These are phyloP conservation scores for Meloe dianella DNA, from an alignment of 2,888 invertebrate species.

Conservation along the genomic window DNA sequence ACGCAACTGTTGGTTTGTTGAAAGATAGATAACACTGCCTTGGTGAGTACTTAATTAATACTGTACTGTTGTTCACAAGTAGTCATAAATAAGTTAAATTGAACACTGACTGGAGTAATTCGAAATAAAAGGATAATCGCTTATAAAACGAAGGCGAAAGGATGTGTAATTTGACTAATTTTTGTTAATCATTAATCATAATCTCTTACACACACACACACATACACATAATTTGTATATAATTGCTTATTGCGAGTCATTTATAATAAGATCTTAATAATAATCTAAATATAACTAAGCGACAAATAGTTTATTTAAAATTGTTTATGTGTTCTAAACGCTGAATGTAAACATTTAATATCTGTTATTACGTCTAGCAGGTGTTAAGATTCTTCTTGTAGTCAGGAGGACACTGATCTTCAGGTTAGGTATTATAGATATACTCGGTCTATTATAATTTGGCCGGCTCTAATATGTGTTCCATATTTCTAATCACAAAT, in stretches of 20 bases:
- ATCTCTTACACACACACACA: background rate
- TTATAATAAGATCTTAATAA: background rate
- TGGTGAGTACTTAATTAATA: conserved; percentile 55
- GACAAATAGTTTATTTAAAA: background rate
- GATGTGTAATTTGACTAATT: background rate
- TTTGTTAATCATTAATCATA: background rate
- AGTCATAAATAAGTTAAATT: conserved; percentile 55
- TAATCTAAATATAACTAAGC: background rate
- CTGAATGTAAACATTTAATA: background rate
- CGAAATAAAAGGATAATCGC: background rate
- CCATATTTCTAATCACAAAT: too few species aligned
- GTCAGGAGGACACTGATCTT: too few species aligned
- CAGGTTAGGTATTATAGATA: too few species aligned
- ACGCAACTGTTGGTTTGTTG: conserved; percentile 30
- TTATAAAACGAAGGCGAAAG: too few species aligned
- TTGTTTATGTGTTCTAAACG: background rate
- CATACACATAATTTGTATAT: background rate
- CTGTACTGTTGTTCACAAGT: conserved; percentile 49
- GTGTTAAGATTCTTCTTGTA: background rate
- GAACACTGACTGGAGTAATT: conserved; percentile 29
- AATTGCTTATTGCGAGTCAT: background rate
- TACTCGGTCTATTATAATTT: too few species aligned
- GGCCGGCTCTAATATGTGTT: too few species aligned
- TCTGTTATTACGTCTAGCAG: conserved; percentile 2
- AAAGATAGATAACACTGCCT: conserved; percentile 50